Evolutionary conservation across 2,113 vertebrate genomes (phyloP).

Genomic region (Sus scrofa): T2T-Sscrofa CM000813.6:147674501-147675000

Average conservation of each 20-base stretch:
- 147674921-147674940: not conserved
- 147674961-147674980: not conserved
- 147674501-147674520: too few species aligned
- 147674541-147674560: too few species aligned
- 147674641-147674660: too few species aligned
- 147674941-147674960: not conserved
- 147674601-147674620: too few species aligned
- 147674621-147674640: too few species aligned
- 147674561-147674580: too few species aligned
- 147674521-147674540: not conserved
- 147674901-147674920: not conserved
- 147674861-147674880: not conserved
- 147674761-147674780: too few species aligned
- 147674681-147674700: not conserved
- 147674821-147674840: not conserved
- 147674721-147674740: not conserved
- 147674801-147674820: not conserved
- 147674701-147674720: not conserved
- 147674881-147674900: not conserved
- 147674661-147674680: too few species aligned
- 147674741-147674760: not conserved
- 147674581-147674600: too few species aligned
- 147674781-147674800: not conserved
- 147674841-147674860: not conserved
- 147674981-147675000: not conserved